phyloP scores from a whole-genome alignment of 2,797 vertebrate species.

The Pyrocephalus nanus region DNA sequence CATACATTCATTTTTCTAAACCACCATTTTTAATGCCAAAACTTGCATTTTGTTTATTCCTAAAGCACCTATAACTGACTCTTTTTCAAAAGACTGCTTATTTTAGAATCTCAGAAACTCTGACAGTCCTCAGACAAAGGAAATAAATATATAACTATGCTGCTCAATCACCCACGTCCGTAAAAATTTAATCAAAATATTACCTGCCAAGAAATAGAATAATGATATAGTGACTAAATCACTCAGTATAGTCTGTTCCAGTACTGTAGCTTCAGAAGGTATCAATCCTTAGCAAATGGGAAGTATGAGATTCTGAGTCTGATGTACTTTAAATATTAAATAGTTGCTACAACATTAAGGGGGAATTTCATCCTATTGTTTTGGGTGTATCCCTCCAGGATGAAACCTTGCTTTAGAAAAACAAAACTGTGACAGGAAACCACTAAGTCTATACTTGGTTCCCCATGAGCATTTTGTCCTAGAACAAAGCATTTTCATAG shows the following conservation, averaged over 20 bases:
- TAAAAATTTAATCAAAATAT: constrained; percentile 21
- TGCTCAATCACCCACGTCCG: background rate
- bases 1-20: background rate
- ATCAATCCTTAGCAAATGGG: background rate
- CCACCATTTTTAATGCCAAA: background rate
- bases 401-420: background rate
- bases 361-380: background rate
- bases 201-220: constrained; percentile 7
- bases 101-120: background rate
- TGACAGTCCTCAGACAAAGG: background rate
- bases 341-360: background rate
- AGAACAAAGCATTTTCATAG: background rate
- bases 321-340: background rate
- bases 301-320: background rate
- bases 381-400: fast-evolving
- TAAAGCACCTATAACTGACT: background rate
- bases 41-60: background rate
- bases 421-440: background rate
- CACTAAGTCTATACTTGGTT: background rate
- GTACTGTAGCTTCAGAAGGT: background rate
- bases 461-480: background rate
- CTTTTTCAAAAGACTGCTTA: background rate
- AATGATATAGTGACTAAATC: background rate
- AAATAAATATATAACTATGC: background rate
- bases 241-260: background rate